phyloP scores from a whole-genome alignment of 2,113 vertebrate species.

The Chaetops frenatus region DNA sequence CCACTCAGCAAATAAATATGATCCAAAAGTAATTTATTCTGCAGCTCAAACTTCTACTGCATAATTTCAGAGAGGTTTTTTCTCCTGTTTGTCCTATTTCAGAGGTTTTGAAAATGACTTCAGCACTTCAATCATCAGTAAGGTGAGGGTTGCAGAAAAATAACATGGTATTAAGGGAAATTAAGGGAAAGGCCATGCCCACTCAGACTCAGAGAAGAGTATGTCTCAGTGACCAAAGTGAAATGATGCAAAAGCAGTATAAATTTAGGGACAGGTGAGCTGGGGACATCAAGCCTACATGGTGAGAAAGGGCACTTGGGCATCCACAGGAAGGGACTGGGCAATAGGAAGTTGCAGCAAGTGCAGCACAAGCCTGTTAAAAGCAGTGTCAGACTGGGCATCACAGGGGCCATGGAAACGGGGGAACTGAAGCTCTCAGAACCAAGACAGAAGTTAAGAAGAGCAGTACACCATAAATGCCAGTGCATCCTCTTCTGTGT shows the following conservation, averaged over 20 bases:
- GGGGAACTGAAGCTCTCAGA: background rate
- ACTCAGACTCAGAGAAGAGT: background rate
- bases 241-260: background rate
- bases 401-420: background rate
- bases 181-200: background rate
- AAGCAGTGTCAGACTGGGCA: background rate
- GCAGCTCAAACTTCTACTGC: background rate
- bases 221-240: background rate
- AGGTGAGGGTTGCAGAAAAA: background rate
- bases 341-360: fast-evolving
- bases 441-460: background rate
- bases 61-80: background rate
- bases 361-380: background rate
- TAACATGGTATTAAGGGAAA: background rate
- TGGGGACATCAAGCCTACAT: background rate
- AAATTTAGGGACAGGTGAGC: background rate
- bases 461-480: background rate
- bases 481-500: background rate
- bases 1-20: background rate
- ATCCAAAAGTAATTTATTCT: background rate
- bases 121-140: background rate
- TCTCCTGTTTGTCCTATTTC: background rate
- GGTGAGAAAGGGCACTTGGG: background rate
- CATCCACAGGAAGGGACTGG: background rate
- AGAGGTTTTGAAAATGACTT: background rate